These are phyloP conservation scores for Lytechinus variegatus DNA, from an alignment of 35 echinoderm and acorn worm species.

Conservation along the genomic window DNA sequence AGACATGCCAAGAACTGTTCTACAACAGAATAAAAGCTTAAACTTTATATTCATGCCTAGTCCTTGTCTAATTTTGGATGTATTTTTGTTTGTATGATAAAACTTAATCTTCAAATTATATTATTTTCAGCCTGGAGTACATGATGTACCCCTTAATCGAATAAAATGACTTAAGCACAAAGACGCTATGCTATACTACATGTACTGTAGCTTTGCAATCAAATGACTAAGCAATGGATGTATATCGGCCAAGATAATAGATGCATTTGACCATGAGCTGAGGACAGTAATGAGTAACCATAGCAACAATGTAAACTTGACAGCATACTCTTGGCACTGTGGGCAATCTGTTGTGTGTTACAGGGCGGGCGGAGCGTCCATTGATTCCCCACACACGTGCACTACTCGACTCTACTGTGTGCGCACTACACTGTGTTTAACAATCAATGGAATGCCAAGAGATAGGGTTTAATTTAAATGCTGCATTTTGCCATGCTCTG, in stretches of 20 bases:
- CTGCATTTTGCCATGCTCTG: not conserved
- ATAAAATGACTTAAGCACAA: too few relatives aligned
- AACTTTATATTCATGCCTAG: too few relatives aligned
- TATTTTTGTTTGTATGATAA: too few relatives aligned
- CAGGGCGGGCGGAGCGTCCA: not conserved
- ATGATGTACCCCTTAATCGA: too few relatives aligned
- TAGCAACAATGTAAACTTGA: not conserved
- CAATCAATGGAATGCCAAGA: not conserved
- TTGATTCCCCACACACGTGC: not conserved
- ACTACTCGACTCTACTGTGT: too few relatives aligned
- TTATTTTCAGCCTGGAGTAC: too few relatives aligned
- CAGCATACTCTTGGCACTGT: not conserved
- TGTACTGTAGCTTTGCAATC: too few relatives aligned
- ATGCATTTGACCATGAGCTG: not conserved
- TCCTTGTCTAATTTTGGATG: too few relatives aligned
- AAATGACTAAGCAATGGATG: not conserved
- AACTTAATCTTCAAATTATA: too few relatives aligned
- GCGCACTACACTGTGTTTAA: not conserved
- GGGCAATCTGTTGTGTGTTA: not conserved
- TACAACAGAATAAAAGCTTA: too few relatives aligned
- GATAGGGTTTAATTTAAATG: not conserved
- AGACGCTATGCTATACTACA: not conserved
- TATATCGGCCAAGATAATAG: not conserved
- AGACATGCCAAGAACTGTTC: too few relatives aligned
- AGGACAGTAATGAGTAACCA: not conserved